Base-by-base conservation (phyloP, 2,113 vertebrate species). In the Hippocampus mohnikei region DNA sequence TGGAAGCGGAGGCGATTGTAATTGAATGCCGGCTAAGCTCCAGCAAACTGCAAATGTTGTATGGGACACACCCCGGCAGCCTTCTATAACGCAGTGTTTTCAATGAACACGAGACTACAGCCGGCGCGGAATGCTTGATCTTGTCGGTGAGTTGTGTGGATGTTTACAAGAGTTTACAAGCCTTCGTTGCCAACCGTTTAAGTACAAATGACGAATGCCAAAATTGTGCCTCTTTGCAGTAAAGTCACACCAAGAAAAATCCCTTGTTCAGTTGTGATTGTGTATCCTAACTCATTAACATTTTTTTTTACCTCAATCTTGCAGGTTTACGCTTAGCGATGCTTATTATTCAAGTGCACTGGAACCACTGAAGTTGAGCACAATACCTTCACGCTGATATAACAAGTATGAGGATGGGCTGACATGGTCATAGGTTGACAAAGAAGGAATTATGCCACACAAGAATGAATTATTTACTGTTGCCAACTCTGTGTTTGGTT, bases 1-100 rank as follows among this genome's bases (percentile, higher is more conserved):
- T 78, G 78, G 81, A 88, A 90, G 78, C 89, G 87, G 84, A 85
- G 78, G 89, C 79, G 87, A 89, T 91, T 89, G 83, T 84, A 87
- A 86, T 81, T 86, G 88, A 91, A 85, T 74, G 78, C 83, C 88
- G 85, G 85, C 74, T 81, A 86, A 88, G 82, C 87, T 87, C 77
- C 73, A 79, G 77, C 86, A 89, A 87, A 86, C 85, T 85, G 77
- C 87, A 87, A 88, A 89, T 87, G 84, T 82, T 87, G 85, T 83
- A 81, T 85, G 82, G 78, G 81, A 90, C 83, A 81, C 83, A 75
- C 67, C 78, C 73, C 77, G 74, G 87, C 84, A 82, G 72, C 74
- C 72, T 85, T 88, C 76, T 81, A 82, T 86, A 75, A 78, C 69
- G 85, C 74, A 77, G 76, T 59, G 76, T 84, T 89, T 88, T 88